Base-by-base conservation (phyloP, 1,140 invertebrate genomes). In the Lethrus apterus region DNA sequence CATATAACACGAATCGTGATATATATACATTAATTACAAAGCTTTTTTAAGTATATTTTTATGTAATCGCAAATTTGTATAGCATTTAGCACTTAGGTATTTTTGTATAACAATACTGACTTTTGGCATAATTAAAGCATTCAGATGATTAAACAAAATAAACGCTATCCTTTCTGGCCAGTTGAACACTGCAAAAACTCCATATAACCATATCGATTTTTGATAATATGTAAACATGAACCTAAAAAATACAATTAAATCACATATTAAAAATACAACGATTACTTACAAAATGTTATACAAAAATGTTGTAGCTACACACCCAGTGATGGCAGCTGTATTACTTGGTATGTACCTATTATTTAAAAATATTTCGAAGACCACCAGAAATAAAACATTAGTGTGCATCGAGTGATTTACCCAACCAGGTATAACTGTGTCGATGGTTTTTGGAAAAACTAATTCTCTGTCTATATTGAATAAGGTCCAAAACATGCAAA, bases 401-500 rank as follows among this genome's bases (percentile, higher is more conserved):
- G 35, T 47, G 23, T 47, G 45, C 15, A 47, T 11, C 1, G 10
- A 30, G 10, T 47, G 45, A 40, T 47, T 47, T 5, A 47, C 15
- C 45, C 45, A 47, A 20, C 10, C n/a, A 7, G 45, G 45, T 4
- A 47, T 20, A 2, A 47, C 14, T 13, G 13, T 20, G 24, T 47
- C 45, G 5, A 36, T 24, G 5, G 17, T 17, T 14, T 11, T 9
- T 14, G 45, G 45, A 19, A 40, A 47, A 9, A 47, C 33, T 19
- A 47, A 38, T 14, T 47, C 45, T 29, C 45, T 40, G n/a, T 47
- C 29, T 9, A 38, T 18, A 5, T 31, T 47, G n/a, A 40, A 47
- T 2, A 47, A 7, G n/a, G 20, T 15, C 45, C 45, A 47, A 24
- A 47, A 47, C 5, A 41, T 26, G 5, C 8, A 4, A 24, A 29